These are phyloP conservation scores for Phoxinus dragarum DNA, from an alignment of 2,797 vertebrate species.

Conservation along the genomic window DNA sequence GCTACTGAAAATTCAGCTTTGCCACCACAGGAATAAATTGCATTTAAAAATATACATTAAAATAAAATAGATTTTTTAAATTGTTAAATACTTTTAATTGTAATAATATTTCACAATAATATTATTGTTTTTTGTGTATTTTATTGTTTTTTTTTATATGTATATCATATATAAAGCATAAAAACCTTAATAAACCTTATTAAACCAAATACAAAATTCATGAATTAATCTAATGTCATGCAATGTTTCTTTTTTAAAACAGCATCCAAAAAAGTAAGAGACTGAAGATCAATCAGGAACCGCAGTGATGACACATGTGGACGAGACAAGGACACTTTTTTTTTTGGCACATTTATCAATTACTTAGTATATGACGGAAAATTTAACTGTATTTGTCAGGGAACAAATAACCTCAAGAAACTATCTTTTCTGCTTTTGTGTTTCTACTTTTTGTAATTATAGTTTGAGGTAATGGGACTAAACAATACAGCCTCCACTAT, in stretches of 20 bases:
- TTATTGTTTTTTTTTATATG: background rate
- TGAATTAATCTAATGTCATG: background rate
- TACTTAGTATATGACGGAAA: background rate
- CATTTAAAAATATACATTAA: too few relatives aligned
- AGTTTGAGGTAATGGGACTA: background rate
- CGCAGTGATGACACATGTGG: conserved; percentile 26
- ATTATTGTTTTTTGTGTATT: background rate
- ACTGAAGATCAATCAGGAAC: conserved; percentile 24
- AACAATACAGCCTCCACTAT: background rate
- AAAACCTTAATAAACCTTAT: background rate
- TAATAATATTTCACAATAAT: background rate
- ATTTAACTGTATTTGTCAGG: background rate
- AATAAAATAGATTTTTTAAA: too few relatives aligned
- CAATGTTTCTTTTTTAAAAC: conserved; percentile 40
- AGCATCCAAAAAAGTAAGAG: conserved; percentile 73
- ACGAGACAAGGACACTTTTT: background rate
- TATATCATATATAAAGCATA: background rate
- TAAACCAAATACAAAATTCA: background rate
- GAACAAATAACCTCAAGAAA: background rate
- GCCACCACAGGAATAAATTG: too few relatives aligned
- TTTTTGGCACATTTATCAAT: conserved; percentile 17
- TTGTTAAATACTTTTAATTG: too few relatives aligned
- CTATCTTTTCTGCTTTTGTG: conserved; percentile 28
- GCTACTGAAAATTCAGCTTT: too few relatives aligned
- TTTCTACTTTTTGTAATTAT: conserved; percentile 10